Evolutionary conservation across 1,140 invertebrate species (phyloP).

Genomic region (Drosophila watanabei): DNA sequence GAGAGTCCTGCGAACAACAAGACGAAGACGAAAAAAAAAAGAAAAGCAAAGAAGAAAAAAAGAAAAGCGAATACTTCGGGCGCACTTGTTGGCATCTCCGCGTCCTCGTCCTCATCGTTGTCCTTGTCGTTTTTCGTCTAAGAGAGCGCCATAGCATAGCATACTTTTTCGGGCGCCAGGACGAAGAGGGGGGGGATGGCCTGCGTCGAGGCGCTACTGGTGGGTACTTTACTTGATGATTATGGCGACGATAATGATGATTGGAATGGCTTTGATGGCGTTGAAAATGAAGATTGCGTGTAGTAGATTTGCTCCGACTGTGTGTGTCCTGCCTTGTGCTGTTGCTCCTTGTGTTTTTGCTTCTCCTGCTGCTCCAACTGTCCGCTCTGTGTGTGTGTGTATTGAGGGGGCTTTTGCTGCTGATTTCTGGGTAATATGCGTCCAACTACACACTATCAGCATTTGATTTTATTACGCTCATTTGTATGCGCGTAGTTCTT

Average conservation of each 20-base stretch:
- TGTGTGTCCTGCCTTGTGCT: slow-evolving; percentile 2
- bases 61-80: slow-evolving; percentile 52
- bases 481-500: slow-evolving; percentile 63
- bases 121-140: slow-evolving; percentile 52
- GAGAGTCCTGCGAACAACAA: slow-evolving; percentile 10
- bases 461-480: slow-evolving; percentile 83
- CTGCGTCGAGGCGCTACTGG: slow-evolving; percentile 74
- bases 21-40: slow-evolving; percentile 25
- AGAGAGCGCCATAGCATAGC: slow-evolving; percentile 54
- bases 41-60: slow-evolving; percentile 14
- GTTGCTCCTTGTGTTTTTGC: no score
- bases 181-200: slow-evolving; percentile 6
- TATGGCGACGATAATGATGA: slow-evolving; percentile 86
- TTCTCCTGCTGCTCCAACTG: no score
- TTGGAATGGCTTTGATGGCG: slow-evolving; percentile 86
- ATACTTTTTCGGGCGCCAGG: slow-evolving; percentile 36
- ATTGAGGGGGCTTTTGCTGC: slow-evolving; percentile 6
- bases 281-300: slow-evolving; percentile 86
- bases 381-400: slow-evolving; percentile 8
- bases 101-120: slow-evolving; percentile 18
- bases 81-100: slow-evolving; percentile 79
- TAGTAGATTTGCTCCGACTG: slow-evolving; percentile 76
- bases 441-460: slow-evolving; percentile 77
- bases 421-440: slow-evolving; percentile 69
- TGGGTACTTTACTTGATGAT: slow-evolving; percentile 85